Base-by-base conservation (phyloP, 2,888 invertebrate genomes). In the Neuroscelio doddi region DNA sequence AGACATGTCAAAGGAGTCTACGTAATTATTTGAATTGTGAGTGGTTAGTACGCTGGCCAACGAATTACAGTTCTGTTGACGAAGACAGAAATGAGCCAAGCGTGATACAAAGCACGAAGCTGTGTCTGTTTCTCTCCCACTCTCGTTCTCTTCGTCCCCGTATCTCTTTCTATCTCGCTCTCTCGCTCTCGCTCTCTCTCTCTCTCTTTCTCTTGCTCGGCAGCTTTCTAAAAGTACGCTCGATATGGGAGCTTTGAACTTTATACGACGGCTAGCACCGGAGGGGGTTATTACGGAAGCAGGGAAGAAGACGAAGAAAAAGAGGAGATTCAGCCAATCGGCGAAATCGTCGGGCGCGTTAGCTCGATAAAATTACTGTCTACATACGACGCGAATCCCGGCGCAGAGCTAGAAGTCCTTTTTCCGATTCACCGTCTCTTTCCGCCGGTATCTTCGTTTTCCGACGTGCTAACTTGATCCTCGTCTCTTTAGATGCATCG, bases 281-380 rank as follows among this genome's bases (percentile, higher is more conserved):
- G 27, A 26, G 50, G 50, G 50, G 38, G 50, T 38, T 39, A 50
- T 50, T 50, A 50, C 50, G 29, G 27, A 50, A 29, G 49, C 49
- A 38, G 50, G 21, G 32, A 32, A 21, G 21, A 30, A 46, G 46
- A 32, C 10, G 21, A 30, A 50, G 24, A 50, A 50, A 50, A 50
- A 50, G 17, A 27, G 27, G 29, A 44, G 27, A 45, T 45, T 12
- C 16, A 53, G 38, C 29, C 53, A 53, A 53, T 53, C 45, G 36
- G 45, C 38, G 36, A 38, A 53, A 53, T 32, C 45, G 53, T 27
- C 32, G 53, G 36, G 38, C 53, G 53, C 45, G 45, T 53, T 53
- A 53, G 53, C 44, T 53, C 26, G 34, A 53, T 53, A 53, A 53
- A 53, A 53, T 53, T 53, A 53, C 45, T 45, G 53, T 29, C 45